phyloP scores from a whole-genome alignment of 2,888 invertebrate genomes.

The Stenodera caucasica region DNA sequence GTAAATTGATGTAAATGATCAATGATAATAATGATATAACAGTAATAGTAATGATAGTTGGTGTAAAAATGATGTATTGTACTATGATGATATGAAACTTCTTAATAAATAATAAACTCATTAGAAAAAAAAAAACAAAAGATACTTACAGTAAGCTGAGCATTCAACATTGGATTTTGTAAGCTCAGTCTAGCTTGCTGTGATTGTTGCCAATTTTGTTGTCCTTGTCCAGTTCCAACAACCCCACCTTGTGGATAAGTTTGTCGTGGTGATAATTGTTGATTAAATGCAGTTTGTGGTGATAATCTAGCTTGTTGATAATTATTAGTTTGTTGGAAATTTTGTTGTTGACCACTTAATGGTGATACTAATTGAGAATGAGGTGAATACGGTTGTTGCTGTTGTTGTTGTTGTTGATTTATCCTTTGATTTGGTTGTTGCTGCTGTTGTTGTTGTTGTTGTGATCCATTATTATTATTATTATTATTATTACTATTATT shows the following conservation, averaged over 20 bases:
- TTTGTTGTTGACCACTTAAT: conserved; percentile 45
- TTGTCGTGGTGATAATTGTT: conserved; percentile 61
- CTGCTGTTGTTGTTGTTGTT: conserved; percentile 41
- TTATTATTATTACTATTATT: not conserved
- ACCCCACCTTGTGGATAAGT: conserved; percentile 43
- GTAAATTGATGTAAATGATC: conserved; percentile 9
- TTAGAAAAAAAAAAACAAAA: not conserved
- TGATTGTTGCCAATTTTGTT: conserved; percentile 52
- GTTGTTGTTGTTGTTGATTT: conserved; percentile 16
- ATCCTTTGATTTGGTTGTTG: conserved; percentile 41
- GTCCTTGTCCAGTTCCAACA: conserved; percentile 12
- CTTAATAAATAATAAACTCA: not conserved
- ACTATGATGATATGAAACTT: conserved; percentile 6
- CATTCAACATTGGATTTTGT: conserved; percentile 88
- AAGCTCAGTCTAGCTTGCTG: conserved; percentile 65
- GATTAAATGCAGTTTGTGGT: conserved; percentile 61
- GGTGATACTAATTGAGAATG: conserved; percentile 57
- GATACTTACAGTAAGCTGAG: conserved; percentile 74
- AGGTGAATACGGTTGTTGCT: conserved; percentile 56
- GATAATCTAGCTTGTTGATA: conserved; percentile 58
- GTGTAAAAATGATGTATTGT: not conserved
- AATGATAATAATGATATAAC: conserved; percentile 12
- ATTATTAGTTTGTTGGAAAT: conserved; percentile 48
- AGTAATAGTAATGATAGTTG: not conserved
- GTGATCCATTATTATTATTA: not conserved